Evolutionary conservation across 1,140 invertebrate species (phyloP).

Genomic region (Leguminivora glycinivorella): DNA sequence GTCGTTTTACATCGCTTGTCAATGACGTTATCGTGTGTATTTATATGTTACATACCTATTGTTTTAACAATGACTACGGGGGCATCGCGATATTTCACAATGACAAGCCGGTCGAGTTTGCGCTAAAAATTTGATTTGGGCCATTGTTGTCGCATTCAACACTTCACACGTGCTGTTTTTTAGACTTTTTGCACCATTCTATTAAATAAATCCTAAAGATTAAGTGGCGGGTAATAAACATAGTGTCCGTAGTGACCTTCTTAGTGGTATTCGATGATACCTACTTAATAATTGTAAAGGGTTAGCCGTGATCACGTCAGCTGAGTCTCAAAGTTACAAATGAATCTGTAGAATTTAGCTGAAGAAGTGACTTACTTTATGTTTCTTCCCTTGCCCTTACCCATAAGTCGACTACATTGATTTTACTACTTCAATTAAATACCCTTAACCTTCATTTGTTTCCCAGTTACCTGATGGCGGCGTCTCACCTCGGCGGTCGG

Average conservation of each 20-base stretch:
- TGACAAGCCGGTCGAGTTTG: background rate
- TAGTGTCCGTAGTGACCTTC: too few relatives aligned
- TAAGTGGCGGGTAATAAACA: background rate
- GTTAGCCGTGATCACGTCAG: too few relatives aligned
- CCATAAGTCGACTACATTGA: too few relatives aligned
- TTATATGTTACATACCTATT: background rate
- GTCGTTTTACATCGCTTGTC: background rate
- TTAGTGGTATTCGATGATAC: too few relatives aligned
- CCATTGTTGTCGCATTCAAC: background rate
- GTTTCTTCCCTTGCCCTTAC: too few relatives aligned
- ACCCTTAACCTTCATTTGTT: background rate
- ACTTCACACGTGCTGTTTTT: background rate
- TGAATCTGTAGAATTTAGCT: too few relatives aligned
- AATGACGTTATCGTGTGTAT: background rate
- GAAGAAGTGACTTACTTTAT: too few relatives aligned
- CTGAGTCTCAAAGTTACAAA: too few relatives aligned
- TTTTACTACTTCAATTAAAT: too few relatives aligned
- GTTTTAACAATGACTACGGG: background rate
- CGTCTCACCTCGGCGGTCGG: conserved; percentile 77
- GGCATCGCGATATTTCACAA: background rate
- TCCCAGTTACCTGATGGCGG: conserved; percentile 70
- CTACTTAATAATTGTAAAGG: too few relatives aligned
- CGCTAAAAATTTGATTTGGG: background rate
- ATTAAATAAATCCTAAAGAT: background rate
- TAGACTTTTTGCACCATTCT: background rate